Evolutionary conservation across 1,140 invertebrate species (phyloP), one percentile per base, ranked within the genome.

Genomic region (Agraylea sexmaculata): DNA sequence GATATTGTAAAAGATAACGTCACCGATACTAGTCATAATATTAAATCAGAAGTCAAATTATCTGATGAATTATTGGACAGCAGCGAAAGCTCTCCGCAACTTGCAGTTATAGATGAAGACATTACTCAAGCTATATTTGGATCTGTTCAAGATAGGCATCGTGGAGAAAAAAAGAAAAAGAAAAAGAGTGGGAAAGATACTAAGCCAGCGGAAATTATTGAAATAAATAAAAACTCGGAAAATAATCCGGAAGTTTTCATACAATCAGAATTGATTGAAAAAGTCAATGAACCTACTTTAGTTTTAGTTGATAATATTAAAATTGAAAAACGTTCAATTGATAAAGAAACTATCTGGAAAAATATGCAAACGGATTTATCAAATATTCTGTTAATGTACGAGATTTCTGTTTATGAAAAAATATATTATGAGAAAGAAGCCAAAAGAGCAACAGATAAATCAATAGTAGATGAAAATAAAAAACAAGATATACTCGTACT

Each of bases 111-210:
- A 23, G 22, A 37, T 35, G 49, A 42, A 22, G 32, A 43, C 31
- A 35, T 66, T 16, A 60, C 64, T 50, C 52, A 59, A 53, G 62
- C 50, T 19, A 65, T 68, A 42, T 68, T 66, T 51, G 65, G 65
- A 31, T 68, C 64, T 11, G 59, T 68, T 13, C 59, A 66, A 57
- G 53, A 65, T 43, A 53, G 65, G 35, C 58, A 55, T 37, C 13
- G n/a, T 19, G 32, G 43, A 15, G 11, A 17, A 22, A 37, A 45
- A 8, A 23, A 12, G 19, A 32, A 33, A 32, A n/a, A n/a, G n/a
- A n/a, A n/a, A n/a, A n/a, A n/a, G n/a, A n/a, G n/a, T n/a, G 8
- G 20, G 20, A 27, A 27, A 25, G 25, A 22, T 5, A 17, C 10
- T 17, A 17, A 15, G 18, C 16, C 11, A 21, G 4, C 15, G n/a